Evolutionary conservation across 2,888 invertebrate genomes (phyloP).

Genomic region (Loripinus fragilis): DNA sequence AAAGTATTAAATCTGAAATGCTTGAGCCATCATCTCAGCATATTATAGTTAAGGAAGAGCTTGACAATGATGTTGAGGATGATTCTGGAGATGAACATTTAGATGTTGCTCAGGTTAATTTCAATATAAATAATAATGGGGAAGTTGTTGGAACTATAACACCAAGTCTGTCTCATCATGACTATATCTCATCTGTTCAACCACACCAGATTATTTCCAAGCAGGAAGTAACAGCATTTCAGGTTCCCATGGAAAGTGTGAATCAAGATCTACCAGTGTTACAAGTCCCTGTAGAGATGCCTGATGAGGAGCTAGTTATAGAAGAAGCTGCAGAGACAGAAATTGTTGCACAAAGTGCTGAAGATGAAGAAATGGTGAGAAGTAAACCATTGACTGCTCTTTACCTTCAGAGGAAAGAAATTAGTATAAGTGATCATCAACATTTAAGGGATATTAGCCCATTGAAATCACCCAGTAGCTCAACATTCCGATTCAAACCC

Average conservation of each 20-base stretch:
- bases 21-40: not conserved
- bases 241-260: not conserved
- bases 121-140: not conserved
- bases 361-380: constrained; percentile 56
- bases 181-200: constrained; percentile 46
- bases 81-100: constrained; percentile 17
- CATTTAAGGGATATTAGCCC: constrained; percentile 35
- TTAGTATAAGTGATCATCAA: constrained; percentile 28
- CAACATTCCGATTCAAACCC: constrained; percentile 46
- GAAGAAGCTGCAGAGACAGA: constrained; percentile 58
- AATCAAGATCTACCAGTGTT: not conserved
- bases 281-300: constrained; percentile 11
- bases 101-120: not conserved
- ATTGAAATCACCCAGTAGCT: constrained; percentile 56
- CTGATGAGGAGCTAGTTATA: constrained; percentile 41
- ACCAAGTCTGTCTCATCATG: constrained; percentile 57
- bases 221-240: constrained; percentile 5
- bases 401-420: constrained; percentile 53
- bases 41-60: constrained; percentile 5
- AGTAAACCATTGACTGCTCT: constrained; percentile 60
- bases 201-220: constrained; percentile 26
- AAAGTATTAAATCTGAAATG: not conserved
- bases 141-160: constrained; percentile 27
- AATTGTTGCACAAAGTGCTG: constrained; percentile 45
- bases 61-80: constrained; percentile 28